Evolutionary conservation across 1,140 invertebrate genomes (phyloP).

Genomic region (Calliphora vicina): DNA sequence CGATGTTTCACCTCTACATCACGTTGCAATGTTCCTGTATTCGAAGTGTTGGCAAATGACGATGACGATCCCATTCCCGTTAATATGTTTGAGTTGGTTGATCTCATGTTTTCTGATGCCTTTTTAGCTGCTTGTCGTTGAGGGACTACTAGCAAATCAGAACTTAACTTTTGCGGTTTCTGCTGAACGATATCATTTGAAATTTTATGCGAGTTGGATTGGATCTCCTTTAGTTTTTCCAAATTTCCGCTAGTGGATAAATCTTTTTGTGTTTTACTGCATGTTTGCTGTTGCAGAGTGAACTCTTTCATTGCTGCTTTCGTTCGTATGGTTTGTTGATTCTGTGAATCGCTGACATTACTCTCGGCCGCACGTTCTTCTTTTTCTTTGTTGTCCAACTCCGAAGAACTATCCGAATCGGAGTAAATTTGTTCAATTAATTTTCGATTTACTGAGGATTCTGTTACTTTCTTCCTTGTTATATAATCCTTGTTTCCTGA

Average conservation of each 20-base stretch:
- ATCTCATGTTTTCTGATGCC: constrained; percentile 85
- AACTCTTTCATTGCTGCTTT: constrained; percentile 87
- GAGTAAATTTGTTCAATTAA: constrained; percentile 57
- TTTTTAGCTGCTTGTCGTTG: constrained; percentile 91
- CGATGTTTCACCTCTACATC: not conserved
- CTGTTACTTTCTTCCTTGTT: constrained; percentile 72
- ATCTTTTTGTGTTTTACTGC: constrained; percentile 19
- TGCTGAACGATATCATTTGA: constrained; percentile 61
- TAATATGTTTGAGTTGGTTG: constrained; percentile 63
- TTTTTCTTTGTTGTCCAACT: constrained; percentile 51
- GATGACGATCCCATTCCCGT: not conserved
- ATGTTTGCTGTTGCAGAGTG: constrained; percentile 54
- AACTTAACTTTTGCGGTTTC: constrained; percentile 71
- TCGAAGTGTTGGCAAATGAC: not conserved
- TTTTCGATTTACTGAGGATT: constrained; percentile 55
- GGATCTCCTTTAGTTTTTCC: constrained; percentile 32
- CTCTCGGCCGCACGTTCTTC: constrained; percentile 64
- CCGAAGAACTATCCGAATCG: constrained; percentile 53
- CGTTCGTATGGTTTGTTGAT: constrained; percentile 73
- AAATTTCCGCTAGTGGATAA: not conserved
- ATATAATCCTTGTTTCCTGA: constrained; percentile 43
- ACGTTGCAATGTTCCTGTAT: constrained; percentile 4
- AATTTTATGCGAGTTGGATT: not conserved
- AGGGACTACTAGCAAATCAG: constrained; percentile 86
- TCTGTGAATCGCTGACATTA: constrained; percentile 72